Conservation (phyloP, 2,888 invertebrate species). For the Phyto melanocephala region DNA sequence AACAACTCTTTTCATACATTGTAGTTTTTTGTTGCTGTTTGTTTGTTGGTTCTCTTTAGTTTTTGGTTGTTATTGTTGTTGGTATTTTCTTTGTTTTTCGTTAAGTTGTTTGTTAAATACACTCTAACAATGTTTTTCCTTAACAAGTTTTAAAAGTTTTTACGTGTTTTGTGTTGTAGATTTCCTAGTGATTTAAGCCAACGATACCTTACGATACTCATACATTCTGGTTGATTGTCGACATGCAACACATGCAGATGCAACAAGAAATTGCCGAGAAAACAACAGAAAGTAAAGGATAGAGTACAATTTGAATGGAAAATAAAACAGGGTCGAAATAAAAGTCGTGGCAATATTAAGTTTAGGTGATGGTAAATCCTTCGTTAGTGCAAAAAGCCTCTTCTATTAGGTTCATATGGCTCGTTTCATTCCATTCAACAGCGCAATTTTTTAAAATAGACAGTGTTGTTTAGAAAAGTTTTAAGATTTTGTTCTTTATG, state of each 20-base stretch:
- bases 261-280: not conserved
- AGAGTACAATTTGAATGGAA: not conserved
- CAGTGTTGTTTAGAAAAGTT: too few species aligned
- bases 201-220: not conserved
- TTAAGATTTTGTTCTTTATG: not conserved
- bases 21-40: not conserved
- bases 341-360: not conserved
- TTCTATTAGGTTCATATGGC: not conserved
- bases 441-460: too few species aligned
- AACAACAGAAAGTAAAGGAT: not conserved
- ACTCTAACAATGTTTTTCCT: slow-evolving; percentile 34
- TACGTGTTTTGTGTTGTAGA: slow-evolving; percentile 9
- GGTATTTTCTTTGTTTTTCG: not conserved
- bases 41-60: not conserved
- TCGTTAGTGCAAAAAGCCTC: not conserved
- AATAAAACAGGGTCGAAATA: not conserved
- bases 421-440: not conserved
- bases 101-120: slow-evolving; percentile 3
- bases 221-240: slow-evolving; percentile 11
- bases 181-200: not conserved
- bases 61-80: not conserved
- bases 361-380: not conserved
- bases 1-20: too few species aligned
- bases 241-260: slow-evolving; percentile 39
- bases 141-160: slow-evolving; percentile 36